These are phyloP conservation scores for Scomber japonicus DNA, from an alignment of 2,113 vertebrate species.

Conservation along the genomic window DNA sequence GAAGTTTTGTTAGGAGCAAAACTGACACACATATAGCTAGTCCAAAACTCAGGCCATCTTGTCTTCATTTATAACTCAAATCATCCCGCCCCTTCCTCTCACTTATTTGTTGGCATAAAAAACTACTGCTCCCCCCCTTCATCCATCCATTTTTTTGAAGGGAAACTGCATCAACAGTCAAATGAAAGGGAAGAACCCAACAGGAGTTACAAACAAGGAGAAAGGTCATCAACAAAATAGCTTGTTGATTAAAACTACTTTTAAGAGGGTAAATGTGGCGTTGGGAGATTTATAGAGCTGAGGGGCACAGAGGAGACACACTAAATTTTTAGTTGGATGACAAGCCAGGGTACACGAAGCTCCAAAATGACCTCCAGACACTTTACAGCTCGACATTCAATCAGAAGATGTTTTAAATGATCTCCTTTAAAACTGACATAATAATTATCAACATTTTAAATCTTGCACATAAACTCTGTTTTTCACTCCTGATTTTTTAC, in stretches of 20 bases:
- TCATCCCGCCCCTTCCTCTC: neutral
- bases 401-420: neutral
- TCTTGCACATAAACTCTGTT: neutral
- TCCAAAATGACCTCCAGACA: constrained; percentile 3
- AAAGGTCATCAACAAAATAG: constrained; percentile 7
- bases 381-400: neutral
- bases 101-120: constrained; percentile 8
- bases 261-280: neutral
- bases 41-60: neutral
- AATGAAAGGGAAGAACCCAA: neutral
- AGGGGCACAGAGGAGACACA: neutral
- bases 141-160: constrained; percentile 7
- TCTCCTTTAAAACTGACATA: neutral
- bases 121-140: neutral
- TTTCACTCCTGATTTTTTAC: neutral
- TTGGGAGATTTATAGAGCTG: constrained; percentile 14
- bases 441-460: neutral
- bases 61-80: too few relatives aligned
- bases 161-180: neutral
- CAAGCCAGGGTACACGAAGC: neutral
- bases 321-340: neutral
- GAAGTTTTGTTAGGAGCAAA: neutral
- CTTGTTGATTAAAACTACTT: constrained; percentile 1
- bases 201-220: neutral
- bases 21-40: neutral